These are phyloP conservation scores for Cartodere bifasciata DNA, from an alignment of 2,888 invertebrate genomes.

Conservation along the genomic window DNA sequence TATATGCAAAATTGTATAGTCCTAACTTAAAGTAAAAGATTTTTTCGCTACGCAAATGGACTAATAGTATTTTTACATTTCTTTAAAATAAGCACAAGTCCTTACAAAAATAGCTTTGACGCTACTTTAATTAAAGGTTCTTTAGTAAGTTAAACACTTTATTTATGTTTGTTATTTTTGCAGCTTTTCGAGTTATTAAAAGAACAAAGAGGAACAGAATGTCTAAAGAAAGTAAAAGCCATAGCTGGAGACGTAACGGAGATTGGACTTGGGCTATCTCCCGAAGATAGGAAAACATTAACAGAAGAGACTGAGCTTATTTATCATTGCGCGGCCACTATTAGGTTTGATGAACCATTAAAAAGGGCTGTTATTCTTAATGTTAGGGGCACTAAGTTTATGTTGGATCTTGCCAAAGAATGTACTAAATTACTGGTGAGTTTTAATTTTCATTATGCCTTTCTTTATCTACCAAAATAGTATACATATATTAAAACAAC, in stretches of 20 bases:
- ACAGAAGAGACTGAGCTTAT: conserved; percentile 64
- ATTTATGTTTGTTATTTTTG: conserved; percentile 19
- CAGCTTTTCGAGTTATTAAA: conserved; percentile 70
- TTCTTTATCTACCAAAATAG: too few relatives aligned
- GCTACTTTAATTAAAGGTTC: too few relatives aligned
- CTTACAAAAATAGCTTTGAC: too few relatives aligned
- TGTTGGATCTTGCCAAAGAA: conserved; percentile 70
- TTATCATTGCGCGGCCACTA: conserved; percentile 69
- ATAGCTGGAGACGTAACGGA: conserved; percentile 61
- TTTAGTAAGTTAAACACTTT: too few relatives aligned
- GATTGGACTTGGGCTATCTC: conserved; percentile 55
- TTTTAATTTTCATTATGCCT: too few relatives aligned
- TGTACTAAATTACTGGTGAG: conserved; percentile 61
- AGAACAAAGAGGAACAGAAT: conserved; percentile 44
- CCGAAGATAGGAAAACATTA: conserved; percentile 49
- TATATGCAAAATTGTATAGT: too few relatives aligned
- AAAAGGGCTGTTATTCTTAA: conserved; percentile 85
- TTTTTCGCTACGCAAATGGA: too few relatives aligned
- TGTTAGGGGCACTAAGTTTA: conserved; percentile 78
- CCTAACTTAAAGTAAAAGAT: too few relatives aligned
- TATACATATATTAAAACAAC: too few relatives aligned
- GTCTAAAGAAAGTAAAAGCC: conserved; percentile 54
- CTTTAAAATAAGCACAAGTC: too few relatives aligned
- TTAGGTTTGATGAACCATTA: conserved; percentile 81
- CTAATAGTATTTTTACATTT: too few relatives aligned